Evolutionary conservation across 2,797 vertebrate species (phyloP).

Genomic region (Eulemur mongoz): DNA sequence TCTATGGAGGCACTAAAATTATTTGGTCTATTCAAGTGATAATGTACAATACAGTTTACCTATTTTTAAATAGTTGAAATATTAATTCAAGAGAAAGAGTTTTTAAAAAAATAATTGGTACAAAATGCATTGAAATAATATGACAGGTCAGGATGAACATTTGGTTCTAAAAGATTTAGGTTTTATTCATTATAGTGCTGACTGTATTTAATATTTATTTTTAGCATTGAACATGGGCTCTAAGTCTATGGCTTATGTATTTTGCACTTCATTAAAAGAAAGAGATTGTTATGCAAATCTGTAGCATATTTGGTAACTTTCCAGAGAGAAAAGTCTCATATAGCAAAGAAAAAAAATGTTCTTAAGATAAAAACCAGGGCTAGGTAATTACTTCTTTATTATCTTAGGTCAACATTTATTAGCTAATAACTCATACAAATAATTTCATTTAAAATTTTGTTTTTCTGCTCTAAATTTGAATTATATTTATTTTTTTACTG

Average conservation of each 20-base stretch:
- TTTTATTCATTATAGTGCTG: constrained; percentile 50
- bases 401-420: constrained; percentile 11
- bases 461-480: neutral
- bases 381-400: constrained; percentile 33
- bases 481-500: neutral
- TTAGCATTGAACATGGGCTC: constrained; percentile 9
- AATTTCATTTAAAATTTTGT: constrained; percentile 23
- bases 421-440: neutral
- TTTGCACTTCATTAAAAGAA: neutral
- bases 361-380: constrained; percentile 33
- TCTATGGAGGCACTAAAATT: constrained; percentile 79
- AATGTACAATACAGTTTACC: constrained; percentile 80
- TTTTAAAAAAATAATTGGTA: constrained; percentile 71
- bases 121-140: constrained; percentile 69
- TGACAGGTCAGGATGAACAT: constrained; percentile 66
- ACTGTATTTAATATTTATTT: constrained; percentile 66
- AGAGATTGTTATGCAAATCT: constrained; percentile 56
- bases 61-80: constrained; percentile 79
- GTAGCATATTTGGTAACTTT: constrained; percentile 30
- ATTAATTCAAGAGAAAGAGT: constrained; percentile 75
- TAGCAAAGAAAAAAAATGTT: neutral
- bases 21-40: constrained; percentile 84
- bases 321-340: neutral
- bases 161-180: constrained; percentile 69
- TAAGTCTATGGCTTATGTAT: constrained; percentile 39